Evolutionary conservation across 2,888 invertebrate species (phyloP), one percentile per base, ranked within the genome.

Genomic region (Rhaphigaster nebulosa): DNA sequence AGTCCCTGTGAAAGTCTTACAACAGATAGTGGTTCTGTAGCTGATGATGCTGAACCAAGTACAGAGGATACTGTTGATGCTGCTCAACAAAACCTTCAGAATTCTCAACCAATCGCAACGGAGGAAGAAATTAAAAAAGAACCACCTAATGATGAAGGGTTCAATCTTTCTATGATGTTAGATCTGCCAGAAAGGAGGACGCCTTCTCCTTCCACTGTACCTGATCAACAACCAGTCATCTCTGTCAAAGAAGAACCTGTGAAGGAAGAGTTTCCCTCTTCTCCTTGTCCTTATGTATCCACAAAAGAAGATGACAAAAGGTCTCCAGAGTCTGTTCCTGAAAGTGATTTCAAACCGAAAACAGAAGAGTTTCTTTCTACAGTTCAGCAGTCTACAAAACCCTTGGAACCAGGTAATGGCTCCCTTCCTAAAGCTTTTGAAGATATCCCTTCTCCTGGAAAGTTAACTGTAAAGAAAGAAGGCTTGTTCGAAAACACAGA

Each of bases 1-100:
- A 98, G 97, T 94, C 98, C 98, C 26, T 96, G 97, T 80, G 97
- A 96, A 93, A 97, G 97, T 93, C 95, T 97, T 91, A 97, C 97
- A 87, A 97, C 97, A 92, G 97, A 97, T 93, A 97, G 97, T 93
- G 97, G 97, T 93, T 96, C 97, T 80, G 96, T 97, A 88, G 96
- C 97, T 94, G 96, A 97, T 93, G 95, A 95, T 91, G 94, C 94
- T 26, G 96, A 96, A 70, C 91, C 91, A 12, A 90, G 45, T 38
- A 92, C 90, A 87, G 91, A 92, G 50, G 92, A 92, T n/a, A 91
- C 91, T 38, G 91, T 91, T n/a, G 91, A 92, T 65, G 38, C 84
- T 50, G 45, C 80, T 26, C 88, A 45, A 10, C 90, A 90, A 80
- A 38, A 12, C 29, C 76, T 88, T 54, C 89, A 88, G n/a, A 91